phyloP scores from a whole-genome alignment of 2,113 vertebrate species.

The Sus scrofa region T2T-Sscrofa CM000826.6:22307501-22308000 shows the following conservation, averaged over 20 bases:
- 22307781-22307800: background rate
- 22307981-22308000: background rate
- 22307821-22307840: background rate
- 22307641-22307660: background rate
- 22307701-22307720: background rate
- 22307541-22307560: background rate
- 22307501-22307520: background rate
- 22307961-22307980: background rate
- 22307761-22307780: background rate
- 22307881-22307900: background rate
- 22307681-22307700: background rate
- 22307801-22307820: background rate
- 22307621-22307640: background rate
- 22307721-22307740: background rate
- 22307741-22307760: background rate
- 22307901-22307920: constrained; percentile 22
- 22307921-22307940: background rate
- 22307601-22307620: background rate
- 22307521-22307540: background rate
- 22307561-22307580: background rate
- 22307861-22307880: background rate
- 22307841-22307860: background rate
- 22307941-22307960: background rate
- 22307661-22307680: background rate
- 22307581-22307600: background rate